Evolutionary conservation across 2,797 vertebrate genomes (phyloP).

Genomic region (Dermochelys coriacea): DNA sequence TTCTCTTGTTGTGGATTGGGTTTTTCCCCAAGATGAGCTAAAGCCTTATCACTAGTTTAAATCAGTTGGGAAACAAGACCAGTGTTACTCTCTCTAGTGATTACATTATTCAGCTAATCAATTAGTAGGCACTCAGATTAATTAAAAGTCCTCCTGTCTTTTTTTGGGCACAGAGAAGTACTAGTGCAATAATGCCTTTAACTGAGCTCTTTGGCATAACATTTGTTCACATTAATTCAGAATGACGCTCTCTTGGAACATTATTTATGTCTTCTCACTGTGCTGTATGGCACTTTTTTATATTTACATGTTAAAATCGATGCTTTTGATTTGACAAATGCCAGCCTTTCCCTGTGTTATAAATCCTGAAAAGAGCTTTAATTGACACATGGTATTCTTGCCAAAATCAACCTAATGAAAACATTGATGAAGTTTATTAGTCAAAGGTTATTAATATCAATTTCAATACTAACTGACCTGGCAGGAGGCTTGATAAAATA

Average conservation of each 20-base stretch:
- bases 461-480: background rate
- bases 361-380: constrained; percentile 27
- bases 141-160: background rate
- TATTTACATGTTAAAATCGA: constrained; percentile 7
- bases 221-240: background rate
- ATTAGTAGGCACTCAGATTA: background rate
- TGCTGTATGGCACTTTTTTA: background rate
- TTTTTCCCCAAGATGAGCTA: background rate
- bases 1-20: background rate
- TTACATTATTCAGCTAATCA: background rate
- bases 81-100: background rate
- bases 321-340: constrained; percentile 13
- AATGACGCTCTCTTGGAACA: background rate
- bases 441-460: constrained; percentile 27
- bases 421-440: background rate
- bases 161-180: background rate
- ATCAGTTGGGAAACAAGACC: background rate
- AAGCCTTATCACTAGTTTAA: background rate
- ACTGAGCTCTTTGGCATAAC: background rate
- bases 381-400: background rate
- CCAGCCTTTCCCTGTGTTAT: background rate
- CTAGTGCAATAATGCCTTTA: background rate
- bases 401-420: constrained; percentile 28
- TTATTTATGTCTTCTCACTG: background rate
- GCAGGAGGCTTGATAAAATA: background rate